Conservation (phyloP, 2,113 vertebrate species). For the Camelus bactrianus region DNA sequence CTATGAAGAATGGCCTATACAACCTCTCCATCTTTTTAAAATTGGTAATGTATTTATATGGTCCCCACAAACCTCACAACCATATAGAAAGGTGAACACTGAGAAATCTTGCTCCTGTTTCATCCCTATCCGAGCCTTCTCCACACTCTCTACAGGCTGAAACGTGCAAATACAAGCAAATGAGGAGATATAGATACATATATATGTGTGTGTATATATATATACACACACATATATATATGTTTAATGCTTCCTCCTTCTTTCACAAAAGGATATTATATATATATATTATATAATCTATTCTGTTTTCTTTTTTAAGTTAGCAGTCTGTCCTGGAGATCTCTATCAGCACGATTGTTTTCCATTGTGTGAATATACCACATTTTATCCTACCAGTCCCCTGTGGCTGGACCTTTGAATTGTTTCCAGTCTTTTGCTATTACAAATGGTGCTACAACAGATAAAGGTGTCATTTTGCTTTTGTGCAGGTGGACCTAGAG, state of each 20-base stretch:
- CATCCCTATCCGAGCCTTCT: not conserved
- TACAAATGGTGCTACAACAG: not conserved
- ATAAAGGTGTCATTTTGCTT: slow-evolving; percentile 2
- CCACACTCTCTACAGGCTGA: not conserved
- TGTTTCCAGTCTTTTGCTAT: not conserved
- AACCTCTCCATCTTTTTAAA: not conserved
- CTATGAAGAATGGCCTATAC: not conserved
- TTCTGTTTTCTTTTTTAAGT: not conserved
- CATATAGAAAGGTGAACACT: not conserved
- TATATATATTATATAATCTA: not conserved
- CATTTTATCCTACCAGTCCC: not conserved
- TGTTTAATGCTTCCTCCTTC: not conserved
- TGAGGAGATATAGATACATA: not conserved
- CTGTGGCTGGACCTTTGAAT: not conserved
- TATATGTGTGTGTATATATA: too few species aligned
- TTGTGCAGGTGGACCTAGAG: not conserved
- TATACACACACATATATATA: too few species aligned
- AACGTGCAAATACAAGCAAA: not conserved
- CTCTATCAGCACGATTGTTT: not conserved
- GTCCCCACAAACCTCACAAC: not conserved
- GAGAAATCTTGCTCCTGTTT: not conserved
- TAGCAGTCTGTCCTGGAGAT: not conserved
- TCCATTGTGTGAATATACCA: not conserved
- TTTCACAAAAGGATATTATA: not conserved
- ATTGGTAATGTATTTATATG: not conserved